Evolutionary conservation across 1,140 invertebrate genomes (phyloP).

Genomic region (Bombus terrestris): DNA sequence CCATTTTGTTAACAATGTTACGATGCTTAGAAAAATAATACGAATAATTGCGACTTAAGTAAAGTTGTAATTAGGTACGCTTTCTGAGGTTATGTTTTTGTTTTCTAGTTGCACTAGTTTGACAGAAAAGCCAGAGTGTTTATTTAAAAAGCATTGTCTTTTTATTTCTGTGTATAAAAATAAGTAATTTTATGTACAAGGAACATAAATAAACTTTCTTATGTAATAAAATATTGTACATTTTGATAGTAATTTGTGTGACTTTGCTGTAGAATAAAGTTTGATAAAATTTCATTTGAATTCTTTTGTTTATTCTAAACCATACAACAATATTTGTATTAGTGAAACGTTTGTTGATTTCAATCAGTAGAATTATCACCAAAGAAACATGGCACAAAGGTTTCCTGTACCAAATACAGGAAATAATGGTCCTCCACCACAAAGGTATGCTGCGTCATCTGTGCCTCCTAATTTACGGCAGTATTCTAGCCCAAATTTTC

Average conservation of each 20-base stretch:
- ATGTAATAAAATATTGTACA: not conserved
- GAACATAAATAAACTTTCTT: not conserved
- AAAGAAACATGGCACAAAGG: slow-evolving; percentile 84
- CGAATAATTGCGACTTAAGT: not conserved
- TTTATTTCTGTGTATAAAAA: not conserved
- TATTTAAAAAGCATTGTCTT: not conserved
- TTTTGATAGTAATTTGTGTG: not conserved
- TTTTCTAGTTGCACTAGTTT: slow-evolving; percentile 1
- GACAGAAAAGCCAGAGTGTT: not conserved
- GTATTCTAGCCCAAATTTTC: slow-evolving; percentile 85
- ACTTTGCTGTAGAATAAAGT: not conserved
- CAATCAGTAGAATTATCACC: not conserved
- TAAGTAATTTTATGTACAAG: not conserved
- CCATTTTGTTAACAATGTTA: not conserved
- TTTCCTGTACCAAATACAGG: slow-evolving; percentile 84
- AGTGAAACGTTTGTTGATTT: not conserved
- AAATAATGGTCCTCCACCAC: slow-evolving; percentile 84
- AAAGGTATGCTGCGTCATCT: slow-evolving; percentile 84
- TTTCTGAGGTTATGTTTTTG: slow-evolving; percentile 44
- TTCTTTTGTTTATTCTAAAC: not conserved
- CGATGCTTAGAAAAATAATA: too few species aligned
- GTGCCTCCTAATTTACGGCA: slow-evolving; percentile 85
- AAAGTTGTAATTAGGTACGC: not conserved
- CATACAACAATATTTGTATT: not conserved
- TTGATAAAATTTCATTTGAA: not conserved